Percentiles rank a stretch among this genome's conserved stretches.
These are phyloP conservation scores for Baccha elongata DNA, from an alignment of 2,888 invertebrate genomes.

Conservation along the genomic window DNA sequence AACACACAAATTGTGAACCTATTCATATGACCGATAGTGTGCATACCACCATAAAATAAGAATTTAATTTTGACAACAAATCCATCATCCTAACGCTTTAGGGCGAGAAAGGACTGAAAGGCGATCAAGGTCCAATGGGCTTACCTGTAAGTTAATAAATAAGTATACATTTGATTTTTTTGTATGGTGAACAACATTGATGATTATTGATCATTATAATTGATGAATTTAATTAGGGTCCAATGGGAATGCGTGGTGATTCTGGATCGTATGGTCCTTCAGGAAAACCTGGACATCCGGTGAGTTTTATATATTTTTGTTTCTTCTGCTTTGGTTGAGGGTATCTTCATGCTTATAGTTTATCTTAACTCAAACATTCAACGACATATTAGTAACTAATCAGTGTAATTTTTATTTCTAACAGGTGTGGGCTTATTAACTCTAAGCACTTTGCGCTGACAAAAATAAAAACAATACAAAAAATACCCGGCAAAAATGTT, in stretches of 20 bases:
- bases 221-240: constrained; percentile 78
- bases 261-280: constrained; percentile 81
- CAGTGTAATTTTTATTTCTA: constrained; percentile 77
- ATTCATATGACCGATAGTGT: too few relatives aligned
- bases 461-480: constrained; percentile 68
- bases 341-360: constrained; percentile 17
- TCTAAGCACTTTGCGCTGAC: constrained; percentile 73
- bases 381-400: constrained; percentile 65
- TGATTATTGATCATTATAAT: constrained; percentile 55
- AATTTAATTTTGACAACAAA: constrained; percentile 60
- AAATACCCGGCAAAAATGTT: constrained; percentile 66
- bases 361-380: constrained; percentile 40
- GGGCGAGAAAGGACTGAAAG: constrained; percentile 82
- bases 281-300: constrained; percentile 82
- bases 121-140: constrained; percentile 93
- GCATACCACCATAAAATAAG: too few relatives aligned
- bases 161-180: constrained; percentile 29
- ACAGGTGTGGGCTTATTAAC: constrained; percentile 83
- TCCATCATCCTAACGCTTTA: constrained; percentile 75
- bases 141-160: constrained; percentile 90
- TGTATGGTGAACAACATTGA: constrained; percentile 38
- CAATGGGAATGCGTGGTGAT: constrained; percentile 82
- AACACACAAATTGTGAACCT: too few relatives aligned
- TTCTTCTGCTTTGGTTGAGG: constrained; percentile 21
- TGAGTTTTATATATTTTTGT: constrained; percentile 75